Percentiles rank a stretch among this genome's conserved stretches.
Evolutionary conservation across 1,140 invertebrate genomes (phyloP).

Genomic region (Brachionus rubens): DNA sequence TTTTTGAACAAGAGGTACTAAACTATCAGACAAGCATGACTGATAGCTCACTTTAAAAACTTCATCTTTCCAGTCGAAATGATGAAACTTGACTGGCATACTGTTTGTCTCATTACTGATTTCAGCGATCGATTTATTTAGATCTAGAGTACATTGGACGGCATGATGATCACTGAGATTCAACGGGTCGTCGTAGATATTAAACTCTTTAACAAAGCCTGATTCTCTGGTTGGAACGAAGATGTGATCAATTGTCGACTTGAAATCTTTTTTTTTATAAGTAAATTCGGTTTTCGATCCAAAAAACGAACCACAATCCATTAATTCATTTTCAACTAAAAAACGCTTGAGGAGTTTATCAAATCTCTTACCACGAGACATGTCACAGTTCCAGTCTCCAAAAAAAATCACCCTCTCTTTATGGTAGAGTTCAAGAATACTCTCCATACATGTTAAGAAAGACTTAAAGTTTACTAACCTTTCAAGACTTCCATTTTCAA

Average conservation of each 20-base stretch:
- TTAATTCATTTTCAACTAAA: conserved; percentile 14
- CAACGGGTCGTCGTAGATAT: not conserved
- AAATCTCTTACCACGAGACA: not conserved
- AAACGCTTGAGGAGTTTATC: too few relatives aligned
- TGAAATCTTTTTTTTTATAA: conserved; percentile 7
- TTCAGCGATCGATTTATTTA: not conserved
- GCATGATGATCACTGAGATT: conserved; percentile 11
- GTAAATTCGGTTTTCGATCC: not conserved
- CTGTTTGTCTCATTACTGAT: not conserved
- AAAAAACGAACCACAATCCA: not conserved
- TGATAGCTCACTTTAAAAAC: not conserved
- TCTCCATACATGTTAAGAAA: not conserved
- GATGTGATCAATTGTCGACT: conserved; percentile 12
- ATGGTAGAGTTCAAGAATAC: not conserved
- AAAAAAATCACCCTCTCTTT: not conserved
- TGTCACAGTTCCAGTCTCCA: conserved; percentile 13
- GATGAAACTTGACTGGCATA: conserved; percentile 18
- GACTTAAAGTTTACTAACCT: conserved; percentile 3
- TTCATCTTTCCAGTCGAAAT: conserved; percentile 7
- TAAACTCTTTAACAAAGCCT: not conserved
- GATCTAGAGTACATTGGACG: not conserved
- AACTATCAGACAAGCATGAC: not conserved
- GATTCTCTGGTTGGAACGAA: not conserved
- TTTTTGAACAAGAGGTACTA: not conserved
- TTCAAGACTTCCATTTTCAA: conserved; percentile 17